phyloP scores from a whole-genome alignment of 2,888 invertebrate genomes.

The Charanyca ferruginea region DNA sequence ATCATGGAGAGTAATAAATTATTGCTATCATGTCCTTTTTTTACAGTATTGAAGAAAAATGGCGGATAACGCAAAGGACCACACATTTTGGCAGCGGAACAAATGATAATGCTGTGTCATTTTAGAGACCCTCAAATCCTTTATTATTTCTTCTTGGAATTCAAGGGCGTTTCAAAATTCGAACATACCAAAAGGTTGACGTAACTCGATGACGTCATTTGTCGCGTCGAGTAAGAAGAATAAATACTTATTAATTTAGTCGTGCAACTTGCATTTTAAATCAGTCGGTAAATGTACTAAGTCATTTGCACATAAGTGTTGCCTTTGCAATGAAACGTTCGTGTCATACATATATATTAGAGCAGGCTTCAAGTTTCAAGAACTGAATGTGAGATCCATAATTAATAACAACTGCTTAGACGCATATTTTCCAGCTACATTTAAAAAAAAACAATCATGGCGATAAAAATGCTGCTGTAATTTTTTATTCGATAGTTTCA shows the following conservation, averaged over 20 bases:
- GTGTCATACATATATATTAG: conserved; percentile 47
- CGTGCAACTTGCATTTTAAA: conserved; percentile 57
- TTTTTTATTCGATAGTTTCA: no score
- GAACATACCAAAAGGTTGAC: conserved; percentile 37
- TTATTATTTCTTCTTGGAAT: conserved; percentile 42
- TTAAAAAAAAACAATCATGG: background rate
- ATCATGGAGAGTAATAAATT: no score
- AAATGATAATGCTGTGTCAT: conserved; percentile 32
- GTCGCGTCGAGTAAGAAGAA: conserved; percentile 6
- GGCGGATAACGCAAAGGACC: background rate
- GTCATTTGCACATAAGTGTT: conserved; percentile 65
- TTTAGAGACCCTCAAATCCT: conserved; percentile 21
- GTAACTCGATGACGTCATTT: conserved; percentile 39
- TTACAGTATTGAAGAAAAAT: background rate
- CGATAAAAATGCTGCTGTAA: no score
- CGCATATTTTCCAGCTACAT: background rate
- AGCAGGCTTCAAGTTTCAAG: conserved; percentile 42
- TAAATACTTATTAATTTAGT: conserved; percentile 42
- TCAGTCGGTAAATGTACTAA: conserved; percentile 49
- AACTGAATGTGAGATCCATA: conserved; percentile 42
- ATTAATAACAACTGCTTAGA: background rate
- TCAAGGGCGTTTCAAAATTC: conserved; percentile 27
- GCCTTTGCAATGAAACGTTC: conserved; percentile 53
- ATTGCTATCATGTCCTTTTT: no score
- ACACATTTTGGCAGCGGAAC: conserved; percentile 13